Evolutionary conservation across 2,113 vertebrate species (phyloP).

Genomic region (Perca fluviatilis): DNA sequence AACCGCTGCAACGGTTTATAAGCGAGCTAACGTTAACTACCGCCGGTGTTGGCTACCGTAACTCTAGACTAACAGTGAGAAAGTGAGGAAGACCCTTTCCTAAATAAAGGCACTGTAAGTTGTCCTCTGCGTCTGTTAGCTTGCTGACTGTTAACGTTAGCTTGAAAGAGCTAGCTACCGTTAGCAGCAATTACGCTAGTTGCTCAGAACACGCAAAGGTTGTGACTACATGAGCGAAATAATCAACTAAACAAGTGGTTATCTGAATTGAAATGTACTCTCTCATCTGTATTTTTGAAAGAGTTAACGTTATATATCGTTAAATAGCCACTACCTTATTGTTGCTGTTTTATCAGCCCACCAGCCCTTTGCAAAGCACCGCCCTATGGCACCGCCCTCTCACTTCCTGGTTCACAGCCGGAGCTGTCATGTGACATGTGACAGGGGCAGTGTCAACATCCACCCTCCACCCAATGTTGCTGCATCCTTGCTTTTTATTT

Average conservation of each 20-base stretch:
- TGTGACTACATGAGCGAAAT: not conserved
- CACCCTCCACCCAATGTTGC: not conserved
- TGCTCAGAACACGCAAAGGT: not conserved
- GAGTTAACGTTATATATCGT: not conserved
- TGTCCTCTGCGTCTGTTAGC: slow-evolving; percentile 39
- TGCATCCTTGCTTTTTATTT: too few species aligned
- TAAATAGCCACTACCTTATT: slow-evolving; percentile 54
- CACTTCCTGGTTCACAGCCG: slow-evolving; percentile 60
- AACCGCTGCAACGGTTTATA: too few species aligned
- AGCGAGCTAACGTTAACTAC: too few species aligned
- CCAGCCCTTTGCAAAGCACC: slow-evolving; percentile 34
- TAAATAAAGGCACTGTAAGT: not conserved
- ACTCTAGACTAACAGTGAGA: not conserved
- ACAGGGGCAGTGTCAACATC: slow-evolving; percentile 16
- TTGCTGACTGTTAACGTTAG: slow-evolving; percentile 32
- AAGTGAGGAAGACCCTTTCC: not conserved
- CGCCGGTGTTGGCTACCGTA: too few species aligned
- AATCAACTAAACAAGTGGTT: not conserved
- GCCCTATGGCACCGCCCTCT: slow-evolving; percentile 57
- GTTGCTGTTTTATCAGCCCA: slow-evolving; percentile 18
- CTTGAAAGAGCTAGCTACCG: slow-evolving; percentile 20
- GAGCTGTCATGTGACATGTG: slow-evolving; percentile 70
- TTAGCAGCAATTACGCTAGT: slow-evolving; percentile 10
- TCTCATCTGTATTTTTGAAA: not conserved
- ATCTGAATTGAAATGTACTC: rapidly evolving